Base-by-base conservation (phyloP, 2,113 vertebrate species). In the Chaetops frenatus region DNA sequence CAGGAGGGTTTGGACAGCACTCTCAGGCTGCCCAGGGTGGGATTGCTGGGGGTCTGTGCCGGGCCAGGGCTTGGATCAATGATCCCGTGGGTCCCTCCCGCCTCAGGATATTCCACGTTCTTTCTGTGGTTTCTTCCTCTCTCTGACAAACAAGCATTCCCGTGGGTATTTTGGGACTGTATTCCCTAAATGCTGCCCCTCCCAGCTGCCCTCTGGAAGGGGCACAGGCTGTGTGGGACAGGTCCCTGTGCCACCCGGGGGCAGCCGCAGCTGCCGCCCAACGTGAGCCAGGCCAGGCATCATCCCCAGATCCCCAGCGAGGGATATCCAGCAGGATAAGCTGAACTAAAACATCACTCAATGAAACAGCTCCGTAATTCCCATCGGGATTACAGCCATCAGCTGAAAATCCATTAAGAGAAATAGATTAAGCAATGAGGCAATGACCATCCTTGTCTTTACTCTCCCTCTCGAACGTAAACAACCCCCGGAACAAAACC, bases 351-450 rank as follows among this genome's bases (percentile, higher is more conserved):
- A 58, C 91, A 95, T 72, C 92, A 56, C 44, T 94, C 92, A 77
- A 36, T 76, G 90, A 83, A 95, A 81, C 79, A 79, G 95, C 94
- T 64, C 90, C 71, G 14, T 94, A 93, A 97, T 97, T 97, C 96
- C 38, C 96, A 5, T 48, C 3, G 56, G 94, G 96, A 97, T 96
- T 96, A 96, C 88, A 95, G 92, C 70, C 88, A 93, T 93, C 92
- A 85, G 12, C 84, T 69, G 86, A 40, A 95, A 97, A 95, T 72
- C 97, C 94, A 95, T 95, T 89, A 87, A 62, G 93, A 92, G 91
- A 86, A 94, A 57, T 9, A 92, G 96, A 96, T 96, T 95, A 97
- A 95, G 94, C 95, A 88, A 70, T 35, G 73, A 62, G 77, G 96
- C 93, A 94, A 84, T 36, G 92, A 42, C 86, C 78, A 70, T 56